Evolutionary conservation across 2,797 vertebrate species (phyloP).

Genomic region (Ambastaia sidthimunki): DNA sequence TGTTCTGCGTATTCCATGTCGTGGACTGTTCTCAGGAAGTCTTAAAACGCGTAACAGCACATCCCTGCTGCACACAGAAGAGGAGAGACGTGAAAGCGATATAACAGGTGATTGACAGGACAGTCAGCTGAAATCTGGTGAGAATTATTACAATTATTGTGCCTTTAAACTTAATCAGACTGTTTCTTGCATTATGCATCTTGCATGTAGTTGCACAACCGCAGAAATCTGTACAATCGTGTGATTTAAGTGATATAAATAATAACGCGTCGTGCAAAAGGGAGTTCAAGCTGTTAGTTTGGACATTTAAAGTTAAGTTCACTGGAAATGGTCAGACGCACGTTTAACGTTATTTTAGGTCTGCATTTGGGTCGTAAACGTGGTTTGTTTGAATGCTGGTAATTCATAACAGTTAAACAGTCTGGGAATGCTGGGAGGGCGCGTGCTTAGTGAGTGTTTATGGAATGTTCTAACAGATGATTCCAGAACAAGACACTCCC

Average conservation of each 20-base stretch:
- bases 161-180: not conserved
- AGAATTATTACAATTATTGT: not conserved
- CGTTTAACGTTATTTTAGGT: too few species aligned
- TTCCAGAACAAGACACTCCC: conserved; percentile 44
- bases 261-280: not conserved
- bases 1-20: conserved; percentile 58
- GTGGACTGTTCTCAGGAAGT: conserved; percentile 66
- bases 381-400: not conserved
- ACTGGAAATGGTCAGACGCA: not conserved
- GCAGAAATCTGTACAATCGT: not conserved
- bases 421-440: not conserved
- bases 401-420: not conserved
- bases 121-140: not conserved
- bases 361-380: too few species aligned
- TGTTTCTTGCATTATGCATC: not conserved
- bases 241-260: not conserved
- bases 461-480: conserved; percentile 54
- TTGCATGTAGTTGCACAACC: not conserved
- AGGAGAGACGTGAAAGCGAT: not conserved
- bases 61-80: not conserved
- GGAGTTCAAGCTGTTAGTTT: not conserved
- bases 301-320: not conserved
- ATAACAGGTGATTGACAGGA: not conserved
- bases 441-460: not conserved
- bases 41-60: not conserved